Base-by-base conservation (phyloP, 2,113 vertebrate genomes). In the Gallinago paraguaiae region DNA sequence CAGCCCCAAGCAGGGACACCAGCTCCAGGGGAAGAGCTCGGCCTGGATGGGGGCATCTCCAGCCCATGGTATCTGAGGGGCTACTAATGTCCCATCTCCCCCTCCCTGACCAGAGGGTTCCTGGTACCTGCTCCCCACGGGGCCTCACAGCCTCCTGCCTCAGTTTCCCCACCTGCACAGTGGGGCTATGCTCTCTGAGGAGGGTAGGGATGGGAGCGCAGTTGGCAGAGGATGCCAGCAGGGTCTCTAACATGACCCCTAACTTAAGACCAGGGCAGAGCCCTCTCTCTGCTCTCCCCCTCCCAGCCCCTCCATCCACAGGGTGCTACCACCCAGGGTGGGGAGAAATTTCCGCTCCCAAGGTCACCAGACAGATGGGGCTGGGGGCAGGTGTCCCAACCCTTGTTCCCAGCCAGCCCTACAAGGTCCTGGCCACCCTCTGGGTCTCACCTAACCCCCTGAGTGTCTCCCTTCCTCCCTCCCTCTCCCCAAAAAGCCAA, bases 181-280 rank as follows among this genome's bases (percentile, higher is more conserved):
- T 5, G 14, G 20, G 23, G 6, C 31, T 70, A 1, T 3, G 67
- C 46, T 88, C 45, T 80, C 53, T 0, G 1, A 65, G 74, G 35
- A 50, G 33, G 5, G 4, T 0, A 43, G 8, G 30, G 43, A 4
- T 27, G 56, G 27, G 10, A 53, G 7, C 0, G 0, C 6, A 6
- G 31, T 1, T 54, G 37, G 31, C 56, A 90, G 41, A 19, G 28
- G 50, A 12, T 77, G 63, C 31, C 28, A 30, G 59, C 43, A 43
- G 63, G 28, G 13, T 50, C 59, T 41, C 54, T 61, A 35, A 6
- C 20, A 61, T 9, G 8, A 33, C 13, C 43, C 13, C 30, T 71
- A 1, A 0, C 22, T 61, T 9, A 41, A 15, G 24, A 50, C 1
- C 1, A 1, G 23, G 31, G 7, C 68, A 67, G 46, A 35, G 17